A percentile compares a stretch with the other conserved stretches of the same genome.
Evolutionary conservation across 2,888 invertebrate species (phyloP).

Genomic region (Macaria liturata): DNA sequence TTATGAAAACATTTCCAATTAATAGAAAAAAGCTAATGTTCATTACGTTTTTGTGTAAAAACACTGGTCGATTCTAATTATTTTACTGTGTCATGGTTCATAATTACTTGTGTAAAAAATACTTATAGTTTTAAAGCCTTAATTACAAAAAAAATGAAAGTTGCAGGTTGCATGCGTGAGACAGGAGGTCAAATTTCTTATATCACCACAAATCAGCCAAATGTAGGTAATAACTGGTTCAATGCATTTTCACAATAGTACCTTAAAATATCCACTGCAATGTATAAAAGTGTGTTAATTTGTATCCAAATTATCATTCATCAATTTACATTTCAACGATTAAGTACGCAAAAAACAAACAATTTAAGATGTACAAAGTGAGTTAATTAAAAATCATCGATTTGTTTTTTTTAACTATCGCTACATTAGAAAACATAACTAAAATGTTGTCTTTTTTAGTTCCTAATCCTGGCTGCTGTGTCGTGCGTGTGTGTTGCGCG

Average conservation of each 20-base stretch:
- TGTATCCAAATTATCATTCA: constrained; percentile 17
- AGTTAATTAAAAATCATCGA: background rate
- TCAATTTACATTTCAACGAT: constrained; percentile 7
- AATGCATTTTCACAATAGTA: background rate
- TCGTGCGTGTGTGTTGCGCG: constrained; percentile 25
- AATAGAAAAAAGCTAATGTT: too few relatives aligned
- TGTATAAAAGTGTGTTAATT: constrained; percentile 22
- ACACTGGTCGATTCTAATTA: too few relatives aligned
- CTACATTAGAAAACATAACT: background rate
- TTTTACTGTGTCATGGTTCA: too few relatives aligned
- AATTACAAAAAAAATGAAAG: constrained; percentile 7
- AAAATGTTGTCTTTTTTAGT: background rate
- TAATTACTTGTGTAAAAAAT: too few relatives aligned
- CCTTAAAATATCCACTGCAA: constrained; percentile 1
- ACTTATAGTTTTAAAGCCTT: too few relatives aligned
- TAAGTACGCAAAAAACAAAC: background rate
- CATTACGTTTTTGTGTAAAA: too few relatives aligned
- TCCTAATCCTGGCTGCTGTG: constrained; percentile 8
- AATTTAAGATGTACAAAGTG: constrained; percentile 26
- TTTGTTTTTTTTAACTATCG: too few relatives aligned
- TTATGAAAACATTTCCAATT: too few relatives aligned
- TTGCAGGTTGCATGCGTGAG: background rate
- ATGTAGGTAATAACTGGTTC: constrained; percentile 21
- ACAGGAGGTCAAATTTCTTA: constrained; percentile 22
- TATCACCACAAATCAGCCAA: constrained; percentile 18